phyloP scores from a whole-genome alignment of 2,797 vertebrate species.

The Cossypha niveicapilla region DNA sequence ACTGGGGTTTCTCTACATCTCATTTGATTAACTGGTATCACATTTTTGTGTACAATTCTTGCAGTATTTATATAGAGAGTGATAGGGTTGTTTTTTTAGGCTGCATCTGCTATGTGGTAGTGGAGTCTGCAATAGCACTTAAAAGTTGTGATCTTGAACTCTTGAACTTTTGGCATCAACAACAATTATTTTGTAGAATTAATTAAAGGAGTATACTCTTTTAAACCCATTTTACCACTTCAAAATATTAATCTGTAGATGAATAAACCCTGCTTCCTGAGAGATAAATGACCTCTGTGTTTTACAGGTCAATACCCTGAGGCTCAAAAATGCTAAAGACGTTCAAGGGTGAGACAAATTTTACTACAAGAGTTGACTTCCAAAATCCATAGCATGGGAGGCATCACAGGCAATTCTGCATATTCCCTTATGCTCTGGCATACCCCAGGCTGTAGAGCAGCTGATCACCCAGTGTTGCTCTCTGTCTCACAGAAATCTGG shows the following conservation, averaged over 20 bases:
- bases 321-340: neutral
- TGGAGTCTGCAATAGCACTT: neutral
- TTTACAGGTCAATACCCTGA: neutral
- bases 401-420: neutral
- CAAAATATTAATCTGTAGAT: neutral
- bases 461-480: fast-evolving
- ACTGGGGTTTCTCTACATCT: neutral
- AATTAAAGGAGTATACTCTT: neutral
- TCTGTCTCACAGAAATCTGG: neutral
- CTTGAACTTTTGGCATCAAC: neutral
- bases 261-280: neutral
- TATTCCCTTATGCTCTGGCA: neutral
- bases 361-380: neutral
- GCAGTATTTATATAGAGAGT: neutral
- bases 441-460: neutral
- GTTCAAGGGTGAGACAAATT: fast-evolving
- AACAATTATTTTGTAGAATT: neutral
- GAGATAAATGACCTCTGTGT: neutral
- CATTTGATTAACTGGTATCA: neutral
- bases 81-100: neutral
- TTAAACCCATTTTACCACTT: neutral
- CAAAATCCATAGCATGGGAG: neutral
- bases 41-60: neutral
- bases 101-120: fast-evolving
- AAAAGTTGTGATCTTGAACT: neutral